Base-by-base conservation (phyloP, 2,113 vertebrate species). In the Tauraco erythrolophus region DNA sequence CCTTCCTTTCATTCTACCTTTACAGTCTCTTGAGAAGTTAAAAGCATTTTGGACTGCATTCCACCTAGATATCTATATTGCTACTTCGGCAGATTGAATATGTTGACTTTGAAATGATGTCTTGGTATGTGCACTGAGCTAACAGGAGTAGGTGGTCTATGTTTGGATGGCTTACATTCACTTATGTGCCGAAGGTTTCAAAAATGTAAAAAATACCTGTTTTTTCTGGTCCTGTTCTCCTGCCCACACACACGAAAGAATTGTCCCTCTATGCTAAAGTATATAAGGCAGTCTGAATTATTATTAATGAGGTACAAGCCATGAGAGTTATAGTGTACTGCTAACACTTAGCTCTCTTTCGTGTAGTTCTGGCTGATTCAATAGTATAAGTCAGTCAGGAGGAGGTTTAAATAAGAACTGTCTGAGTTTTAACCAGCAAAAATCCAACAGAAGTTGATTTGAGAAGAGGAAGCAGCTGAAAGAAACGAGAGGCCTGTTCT, bases 351-450 rank as follows among this genome's bases (percentile, higher is more conserved):
- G 54, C 28, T 66, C 37, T 62, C 46, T 94, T 50, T 92, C 39
- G 50, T 58, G 79, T 82, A 53, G 87, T 69, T 88, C 35, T 85
- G 71, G 58, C 39, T 90, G 35, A 82, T 86, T 90, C 78, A 90
- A 2, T 64, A 45, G 50, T 46, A 14, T 66, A 19, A 89, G 28
- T 61, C 10, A 77, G 15, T 89, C 39, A 80, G 58, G 41, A 74
- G 45, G 74, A 76, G 4, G 5, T 70, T 94, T 91, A 76, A 83
- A 45, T 39, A 91, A 81, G n/a, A 86, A 61, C 7, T 62, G 7
- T 33, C 64, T 53, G 69, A 48, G 15, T 77, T 93, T 88, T 84
- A 92, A 89, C 39, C 37, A 70, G 60, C 18, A 45, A 66, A 79
- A 75, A 50, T 75, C 64, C 37, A 78, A n/a, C n/a, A n/a, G n/a